Evolutionary conservation across 1,140 invertebrate genomes (phyloP).

Genomic region (Polypedilum pembai): DNA sequence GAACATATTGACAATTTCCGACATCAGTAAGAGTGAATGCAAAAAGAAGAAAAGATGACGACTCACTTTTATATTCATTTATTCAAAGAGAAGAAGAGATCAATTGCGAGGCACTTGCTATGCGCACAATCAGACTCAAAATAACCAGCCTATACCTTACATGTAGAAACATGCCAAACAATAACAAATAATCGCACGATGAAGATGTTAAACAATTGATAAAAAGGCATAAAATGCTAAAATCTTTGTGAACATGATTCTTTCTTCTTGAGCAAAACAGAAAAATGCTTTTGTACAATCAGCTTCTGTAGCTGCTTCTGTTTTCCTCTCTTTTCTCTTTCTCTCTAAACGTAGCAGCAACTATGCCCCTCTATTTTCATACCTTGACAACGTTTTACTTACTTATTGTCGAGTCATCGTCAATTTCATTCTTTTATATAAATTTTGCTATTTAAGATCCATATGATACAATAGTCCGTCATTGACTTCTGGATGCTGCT

Average conservation of each 20-base stretch:
- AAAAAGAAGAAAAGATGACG: too few species aligned
- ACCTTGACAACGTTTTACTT: neutral
- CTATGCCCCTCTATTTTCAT: too few species aligned
- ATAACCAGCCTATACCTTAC: neutral
- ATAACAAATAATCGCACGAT: constrained; percentile 10
- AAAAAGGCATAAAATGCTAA: neutral
- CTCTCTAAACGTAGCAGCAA: too few species aligned
- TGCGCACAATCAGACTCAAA: neutral
- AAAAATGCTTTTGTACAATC: neutral
- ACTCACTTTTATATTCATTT: neutral
- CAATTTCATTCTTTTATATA: neutral
- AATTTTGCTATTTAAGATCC: too few species aligned
- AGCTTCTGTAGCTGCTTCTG: neutral
- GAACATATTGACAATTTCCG: neutral
- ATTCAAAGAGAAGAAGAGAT: neutral
- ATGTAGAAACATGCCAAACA: constrained; percentile 3
- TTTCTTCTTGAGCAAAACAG: neutral
- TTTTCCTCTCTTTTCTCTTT: neutral
- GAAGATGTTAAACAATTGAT: constrained; percentile 24
- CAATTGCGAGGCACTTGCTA: neutral
- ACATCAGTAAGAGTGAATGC: neutral
- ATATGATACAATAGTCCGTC: too few species aligned
- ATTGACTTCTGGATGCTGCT: too few species aligned
- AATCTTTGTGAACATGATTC: constrained; percentile 24
- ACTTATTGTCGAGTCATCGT: neutral